Conservation (phyloP, 1,140 invertebrate genomes). For the Proctacanthus coquilletti region DNA sequence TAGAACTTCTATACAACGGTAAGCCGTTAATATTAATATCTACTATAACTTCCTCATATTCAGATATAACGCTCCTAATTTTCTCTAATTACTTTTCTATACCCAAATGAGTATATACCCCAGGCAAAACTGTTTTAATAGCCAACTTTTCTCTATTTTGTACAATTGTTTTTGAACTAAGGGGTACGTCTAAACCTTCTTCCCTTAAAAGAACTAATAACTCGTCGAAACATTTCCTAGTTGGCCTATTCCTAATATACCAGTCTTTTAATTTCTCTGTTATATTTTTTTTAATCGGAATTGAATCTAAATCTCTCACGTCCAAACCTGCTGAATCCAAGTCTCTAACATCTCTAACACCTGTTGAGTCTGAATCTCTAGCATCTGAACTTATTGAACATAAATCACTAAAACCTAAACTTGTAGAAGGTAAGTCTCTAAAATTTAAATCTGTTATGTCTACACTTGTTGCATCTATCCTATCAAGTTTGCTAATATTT, state of each 20-base stretch:
- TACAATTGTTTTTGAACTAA: background rate
- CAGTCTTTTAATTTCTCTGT: conserved; percentile 3
- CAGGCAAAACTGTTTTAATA: background rate
- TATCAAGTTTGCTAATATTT: too few species aligned
- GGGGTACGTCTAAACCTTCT: conserved; percentile 1
- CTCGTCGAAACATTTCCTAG: background rate
- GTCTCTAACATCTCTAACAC: too few species aligned
- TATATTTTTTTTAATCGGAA: conserved; percentile 5
- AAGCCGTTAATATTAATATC: conserved; percentile 5
- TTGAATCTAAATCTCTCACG: too few species aligned
- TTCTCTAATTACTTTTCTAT: conserved; percentile 1
- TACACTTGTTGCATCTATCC: too few species aligned
- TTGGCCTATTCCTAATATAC: conserved; percentile 3
- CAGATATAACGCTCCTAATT: background rate
- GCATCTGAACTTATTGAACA: too few species aligned
- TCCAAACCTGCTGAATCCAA: too few species aligned
- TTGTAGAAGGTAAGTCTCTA: too few species aligned
- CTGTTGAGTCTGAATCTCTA: too few species aligned
- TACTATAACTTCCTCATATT: background rate
- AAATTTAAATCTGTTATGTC: too few species aligned
- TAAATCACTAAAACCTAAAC: too few species aligned
- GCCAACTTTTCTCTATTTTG: background rate
- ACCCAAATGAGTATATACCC: conserved; percentile 2
- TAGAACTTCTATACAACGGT: conserved; percentile 3
- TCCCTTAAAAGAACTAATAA: conserved; percentile 1